Conservation (phyloP, 2,113 vertebrate genomes). For the Lagopus leucura region DNA sequence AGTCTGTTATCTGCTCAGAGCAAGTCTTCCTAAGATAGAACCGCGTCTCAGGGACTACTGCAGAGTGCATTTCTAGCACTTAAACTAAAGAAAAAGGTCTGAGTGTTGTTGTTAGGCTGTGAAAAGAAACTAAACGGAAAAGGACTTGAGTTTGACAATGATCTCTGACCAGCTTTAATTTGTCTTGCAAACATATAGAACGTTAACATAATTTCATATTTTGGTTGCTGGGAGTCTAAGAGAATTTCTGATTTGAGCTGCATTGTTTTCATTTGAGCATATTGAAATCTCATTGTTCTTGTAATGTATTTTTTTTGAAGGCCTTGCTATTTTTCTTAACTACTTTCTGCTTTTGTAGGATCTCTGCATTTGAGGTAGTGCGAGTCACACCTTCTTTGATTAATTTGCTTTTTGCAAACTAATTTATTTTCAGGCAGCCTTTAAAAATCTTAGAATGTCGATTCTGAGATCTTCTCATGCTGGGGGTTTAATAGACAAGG, state of each 20-base stretch:
- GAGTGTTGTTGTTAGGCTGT: not conserved
- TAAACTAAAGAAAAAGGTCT: constrained; percentile 10
- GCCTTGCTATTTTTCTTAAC: constrained; percentile 24
- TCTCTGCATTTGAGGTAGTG: constrained; percentile 35
- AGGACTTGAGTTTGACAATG: not conserved
- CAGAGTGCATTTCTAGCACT: not conserved
- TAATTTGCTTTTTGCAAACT: constrained; percentile 35
- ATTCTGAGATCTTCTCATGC: constrained; percentile 22
- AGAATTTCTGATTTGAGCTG: not conserved
- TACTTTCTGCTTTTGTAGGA: not conserved
- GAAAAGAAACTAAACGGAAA: constrained; percentile 3
- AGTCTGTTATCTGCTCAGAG: not conserved
- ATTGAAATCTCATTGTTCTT: constrained; percentile 23
- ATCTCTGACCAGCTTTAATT: constrained; percentile 3
- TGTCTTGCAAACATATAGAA: not conserved
- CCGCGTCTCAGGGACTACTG: not conserved
- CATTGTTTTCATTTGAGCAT: not conserved
- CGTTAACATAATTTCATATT: not conserved
- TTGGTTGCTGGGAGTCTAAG: not conserved
- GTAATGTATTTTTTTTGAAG: constrained; percentile 10
- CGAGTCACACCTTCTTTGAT: not conserved
- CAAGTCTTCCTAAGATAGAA: not conserved
- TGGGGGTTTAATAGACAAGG: constrained; percentile 28
- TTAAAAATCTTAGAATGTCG: constrained; percentile 9
- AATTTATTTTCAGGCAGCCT: constrained; percentile 36